Evolutionary conservation across 2,113 vertebrate genomes (phyloP).

Genomic region (Zapus hudsonius): DNA sequence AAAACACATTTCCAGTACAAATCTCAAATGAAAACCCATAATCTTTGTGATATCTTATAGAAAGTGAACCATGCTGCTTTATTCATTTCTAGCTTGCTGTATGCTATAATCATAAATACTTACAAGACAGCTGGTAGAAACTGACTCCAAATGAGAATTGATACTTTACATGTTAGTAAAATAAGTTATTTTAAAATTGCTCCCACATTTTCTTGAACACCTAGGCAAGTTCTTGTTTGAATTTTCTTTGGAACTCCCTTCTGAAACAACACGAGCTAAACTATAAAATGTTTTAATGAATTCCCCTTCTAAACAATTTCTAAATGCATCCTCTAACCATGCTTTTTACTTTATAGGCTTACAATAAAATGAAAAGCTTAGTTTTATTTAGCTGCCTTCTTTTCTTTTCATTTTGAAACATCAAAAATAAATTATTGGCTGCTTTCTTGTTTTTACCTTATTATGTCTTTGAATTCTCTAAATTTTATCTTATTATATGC

Average conservation of each 20-base stretch:
- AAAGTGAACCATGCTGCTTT: slow-evolving; percentile 64
- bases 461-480: slow-evolving; percentile 51
- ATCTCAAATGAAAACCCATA: slow-evolving; percentile 49
- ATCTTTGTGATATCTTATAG: slow-evolving; percentile 43
- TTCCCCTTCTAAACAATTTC: slow-evolving; percentile 32
- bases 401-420: slow-evolving; percentile 23
- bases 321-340: slow-evolving; percentile 1
- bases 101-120: slow-evolving; percentile 67
- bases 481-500: neutral
- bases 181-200: slow-evolving; percentile 75
- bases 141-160: slow-evolving; percentile 72
- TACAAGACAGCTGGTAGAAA: slow-evolving; percentile 71
- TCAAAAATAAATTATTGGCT: slow-evolving; percentile 53
- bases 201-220: slow-evolving; percentile 71
- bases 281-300: slow-evolving; percentile 61
- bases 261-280: slow-evolving; percentile 51
- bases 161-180: slow-evolving; percentile 76
- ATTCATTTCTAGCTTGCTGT: slow-evolving; percentile 64
- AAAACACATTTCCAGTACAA: slow-evolving; percentile 36
- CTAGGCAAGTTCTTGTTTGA: slow-evolving; percentile 64
- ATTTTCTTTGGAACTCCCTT: slow-evolving; percentile 59
- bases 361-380: neutral
- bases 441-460: slow-evolving; percentile 26
- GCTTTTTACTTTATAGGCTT: slow-evolving; percentile 9
- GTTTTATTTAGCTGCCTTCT: slow-evolving; percentile 46